Conservation (phyloP, 2,888 invertebrate species). For the Crematogaster levior region DNA sequence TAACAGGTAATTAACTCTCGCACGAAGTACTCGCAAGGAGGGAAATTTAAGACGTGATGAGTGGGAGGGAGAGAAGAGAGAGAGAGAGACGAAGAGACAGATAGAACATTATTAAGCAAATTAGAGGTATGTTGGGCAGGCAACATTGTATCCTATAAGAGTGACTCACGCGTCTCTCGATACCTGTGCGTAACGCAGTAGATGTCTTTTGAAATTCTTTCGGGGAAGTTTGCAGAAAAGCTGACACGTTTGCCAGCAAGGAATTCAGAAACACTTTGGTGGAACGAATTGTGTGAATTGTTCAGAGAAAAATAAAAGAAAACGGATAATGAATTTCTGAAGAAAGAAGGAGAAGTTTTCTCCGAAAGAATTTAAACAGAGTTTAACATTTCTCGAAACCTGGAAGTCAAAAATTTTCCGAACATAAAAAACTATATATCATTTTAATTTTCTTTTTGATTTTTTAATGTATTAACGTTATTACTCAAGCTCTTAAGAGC, state of each 20-base stretch:
- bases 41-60: constrained; percentile 57
- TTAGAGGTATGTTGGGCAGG: constrained; percentile 72
- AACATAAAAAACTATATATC: not conserved
- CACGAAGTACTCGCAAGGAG: constrained; percentile 62
- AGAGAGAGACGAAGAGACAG: constrained; percentile 42
- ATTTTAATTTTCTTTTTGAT: not conserved
- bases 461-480: not conserved
- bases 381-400: not conserved
- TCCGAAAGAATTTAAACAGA: not conserved
- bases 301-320: not conserved
- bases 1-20: constrained; percentile 80
- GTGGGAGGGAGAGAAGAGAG: constrained; percentile 21
- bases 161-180: constrained; percentile 42
- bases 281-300: not conserved
- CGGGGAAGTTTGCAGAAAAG: constrained; percentile 39
- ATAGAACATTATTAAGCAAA: constrained; percentile 74
- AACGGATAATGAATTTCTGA: not conserved
- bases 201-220: constrained; percentile 47
- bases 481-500: not conserved
- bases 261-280: constrained; percentile 41
- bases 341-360: not conserved
- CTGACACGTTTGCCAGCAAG: not conserved
- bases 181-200: constrained; percentile 55
- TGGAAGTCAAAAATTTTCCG: not conserved
- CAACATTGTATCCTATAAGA: constrained; percentile 59